These are phyloP conservation scores for Scaptomyza cyrtandrae DNA, from an alignment of 2,888 invertebrate species.

Conservation along the genomic window DNA sequence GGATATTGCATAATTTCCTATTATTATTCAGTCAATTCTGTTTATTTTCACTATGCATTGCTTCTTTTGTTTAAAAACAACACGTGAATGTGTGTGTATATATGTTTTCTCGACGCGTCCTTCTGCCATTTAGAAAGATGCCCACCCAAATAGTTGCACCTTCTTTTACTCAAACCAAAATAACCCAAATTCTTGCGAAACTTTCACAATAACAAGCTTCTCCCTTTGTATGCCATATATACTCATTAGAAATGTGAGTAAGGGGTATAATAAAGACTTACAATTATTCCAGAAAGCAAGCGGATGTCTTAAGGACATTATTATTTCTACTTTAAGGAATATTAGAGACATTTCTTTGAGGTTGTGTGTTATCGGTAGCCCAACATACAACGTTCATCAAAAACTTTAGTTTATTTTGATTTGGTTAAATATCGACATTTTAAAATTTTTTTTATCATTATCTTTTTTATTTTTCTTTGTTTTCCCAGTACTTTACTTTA, in stretches of 20 bases:
- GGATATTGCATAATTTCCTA: no score
- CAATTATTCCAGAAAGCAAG: not conserved
- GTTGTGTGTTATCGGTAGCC: not conserved
- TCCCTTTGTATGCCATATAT: conserved; percentile 1
- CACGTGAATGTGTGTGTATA: not conserved
- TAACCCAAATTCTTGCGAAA: conserved; percentile 66
- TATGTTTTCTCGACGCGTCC: conserved; percentile 6
- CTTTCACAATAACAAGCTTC: conserved; percentile 55
- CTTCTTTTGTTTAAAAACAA: not conserved
- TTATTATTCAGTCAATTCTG: not conserved
- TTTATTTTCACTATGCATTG: not conserved
- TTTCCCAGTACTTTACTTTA: not conserved
- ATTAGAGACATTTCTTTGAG: not conserved
- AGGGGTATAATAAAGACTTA: not conserved
- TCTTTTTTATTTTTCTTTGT: not conserved
- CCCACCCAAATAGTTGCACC: conserved; percentile 21
- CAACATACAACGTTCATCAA: no score
- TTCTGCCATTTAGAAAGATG: conserved; percentile 10
- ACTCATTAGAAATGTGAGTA: not conserved
- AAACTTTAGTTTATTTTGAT: no score
- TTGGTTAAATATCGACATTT: no score
- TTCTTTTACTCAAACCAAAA: conserved; percentile 9
- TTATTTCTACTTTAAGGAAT: not conserved
- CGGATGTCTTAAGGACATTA: no score
- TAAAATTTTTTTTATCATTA: not conserved